Evolutionary conservation across 1,140 invertebrate species (phyloP), one percentile per base, ranked within the genome.

Genomic region (Hestina assimilis): DNA sequence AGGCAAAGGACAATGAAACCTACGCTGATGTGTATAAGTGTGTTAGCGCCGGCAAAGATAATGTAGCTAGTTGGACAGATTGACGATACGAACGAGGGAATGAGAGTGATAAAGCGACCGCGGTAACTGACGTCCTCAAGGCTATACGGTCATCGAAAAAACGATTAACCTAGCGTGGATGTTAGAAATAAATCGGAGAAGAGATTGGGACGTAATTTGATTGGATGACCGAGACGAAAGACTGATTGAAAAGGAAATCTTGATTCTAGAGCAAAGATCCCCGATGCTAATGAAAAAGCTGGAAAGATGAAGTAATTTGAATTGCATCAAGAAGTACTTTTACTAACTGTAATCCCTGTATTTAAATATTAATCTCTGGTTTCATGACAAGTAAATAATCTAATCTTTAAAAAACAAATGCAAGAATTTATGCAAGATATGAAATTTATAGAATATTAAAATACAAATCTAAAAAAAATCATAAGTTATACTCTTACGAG

Each of bases 101-200:
- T 66, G 59, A 69, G 59, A 61, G 61, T 67, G 70, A 72, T 72
- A 62, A 69, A 72, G 69, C 53, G 64, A 59, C 56, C 64, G 56
- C 45, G 43, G 50, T 45, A 48, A 45, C 50, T 55, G 66, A 59
- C 66, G 53, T 55, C 47, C 59, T 59, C 59, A 51, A 66, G 59
- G 59, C 35, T 59, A 35, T 19, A 33, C 29, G 42, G 38, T 51
- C 43, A 48, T 60, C 63, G 59, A 66, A 66, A 62, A 66, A 66
- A 66, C 63, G 63, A 66, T 66, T 66, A 66, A 66, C 54, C 54
- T 40, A 47, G 51, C 28, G 17, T 52, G 40, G 60, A 58, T 59
- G 59, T 24, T 52, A 21, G 55, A 59, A 59, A 71, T 67, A 62
- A 66, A 66, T 66, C 50, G 23, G 15, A 14, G 50, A 17, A 54